Evolutionary conservation across 2,888 invertebrate species (phyloP).

Genomic region (Tanytarsus gracilentus): DNA sequence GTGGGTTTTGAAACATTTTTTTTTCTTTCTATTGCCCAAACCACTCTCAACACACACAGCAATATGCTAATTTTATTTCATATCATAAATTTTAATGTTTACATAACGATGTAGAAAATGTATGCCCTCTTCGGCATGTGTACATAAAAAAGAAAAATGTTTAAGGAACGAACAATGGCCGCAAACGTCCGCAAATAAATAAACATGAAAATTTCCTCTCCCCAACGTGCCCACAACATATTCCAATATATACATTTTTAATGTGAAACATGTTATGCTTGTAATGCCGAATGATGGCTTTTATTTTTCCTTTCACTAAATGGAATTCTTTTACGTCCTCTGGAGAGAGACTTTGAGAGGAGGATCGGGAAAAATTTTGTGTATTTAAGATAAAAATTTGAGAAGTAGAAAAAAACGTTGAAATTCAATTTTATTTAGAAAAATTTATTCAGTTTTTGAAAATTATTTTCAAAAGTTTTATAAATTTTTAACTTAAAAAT

Average conservation of each 20-base stretch:
- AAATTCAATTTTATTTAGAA: neutral
- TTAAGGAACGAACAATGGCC: constrained; percentile 25
- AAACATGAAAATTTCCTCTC: constrained; percentile 20
- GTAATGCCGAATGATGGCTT: too few species aligned
- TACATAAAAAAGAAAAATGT: neutral
- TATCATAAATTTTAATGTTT: constrained; percentile 26
- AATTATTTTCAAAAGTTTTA: too few species aligned
- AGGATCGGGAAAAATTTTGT: too few species aligned
- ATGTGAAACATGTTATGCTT: neutral
- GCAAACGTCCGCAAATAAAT: constrained; percentile 28
- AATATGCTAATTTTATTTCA: constrained; percentile 28
- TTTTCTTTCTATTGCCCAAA: neutral
- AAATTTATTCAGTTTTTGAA: neutral
- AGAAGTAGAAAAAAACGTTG: neutral
- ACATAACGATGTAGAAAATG: constrained; percentile 9
- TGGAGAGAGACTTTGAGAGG: too few species aligned
- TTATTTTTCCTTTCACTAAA: neutral
- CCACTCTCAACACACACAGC: neutral
- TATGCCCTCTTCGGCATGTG: neutral
- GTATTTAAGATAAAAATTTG: neutral
- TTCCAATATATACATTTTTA: constrained; percentile 9
- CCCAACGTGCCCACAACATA: constrained; percentile 5
- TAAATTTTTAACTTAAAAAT: too few species aligned
- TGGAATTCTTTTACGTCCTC: too few species aligned
- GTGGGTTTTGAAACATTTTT: too few species aligned